These are phyloP conservation scores for Homarus gammarus DNA, from an alignment of 2,888 invertebrate genomes.

Conservation along the genomic window DNA sequence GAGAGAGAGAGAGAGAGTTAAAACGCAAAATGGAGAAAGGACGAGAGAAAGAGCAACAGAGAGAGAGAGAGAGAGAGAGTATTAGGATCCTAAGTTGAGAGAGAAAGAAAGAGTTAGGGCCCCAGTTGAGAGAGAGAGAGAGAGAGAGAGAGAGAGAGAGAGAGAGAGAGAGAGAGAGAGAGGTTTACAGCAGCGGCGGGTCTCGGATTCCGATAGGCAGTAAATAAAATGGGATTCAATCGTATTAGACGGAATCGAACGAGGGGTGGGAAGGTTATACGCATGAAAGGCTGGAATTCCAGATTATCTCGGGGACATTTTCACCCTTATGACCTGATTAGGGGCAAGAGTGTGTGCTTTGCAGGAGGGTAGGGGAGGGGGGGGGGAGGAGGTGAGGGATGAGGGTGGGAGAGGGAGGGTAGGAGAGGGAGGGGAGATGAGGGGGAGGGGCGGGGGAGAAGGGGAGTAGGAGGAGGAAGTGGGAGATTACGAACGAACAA, in stretches of 20 bases:
- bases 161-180: neutral
- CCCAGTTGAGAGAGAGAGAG: neutral
- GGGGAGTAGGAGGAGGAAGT: too few relatives aligned
- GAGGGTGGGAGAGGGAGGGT: neutral
- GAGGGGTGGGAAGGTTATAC: conserved; percentile 18
- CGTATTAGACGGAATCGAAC: conserved; percentile 16
- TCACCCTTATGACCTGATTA: neutral
- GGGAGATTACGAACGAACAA: too few relatives aligned
- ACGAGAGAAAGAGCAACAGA: neutral
- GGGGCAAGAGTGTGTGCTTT: neutral
- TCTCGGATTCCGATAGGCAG: conserved; percentile 24
- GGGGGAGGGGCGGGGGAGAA: too few relatives aligned
- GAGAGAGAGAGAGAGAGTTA: neutral
- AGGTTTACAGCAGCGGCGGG: neutral
- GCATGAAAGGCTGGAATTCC: conserved; percentile 8
- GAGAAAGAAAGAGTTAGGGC: neutral
- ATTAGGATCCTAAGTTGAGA: neutral
- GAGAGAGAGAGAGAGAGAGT: neutral
- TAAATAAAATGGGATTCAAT: conserved; percentile 33
- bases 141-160: neutral
- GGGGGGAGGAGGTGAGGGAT: neutral
- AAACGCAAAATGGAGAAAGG: neutral
- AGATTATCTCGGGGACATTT: neutral
- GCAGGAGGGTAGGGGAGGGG: neutral
- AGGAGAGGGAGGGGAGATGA: neutral